Evolutionary conservation across 1,140 invertebrate species (phyloP).

Genomic region (Drosophila tropicalis): DNA sequence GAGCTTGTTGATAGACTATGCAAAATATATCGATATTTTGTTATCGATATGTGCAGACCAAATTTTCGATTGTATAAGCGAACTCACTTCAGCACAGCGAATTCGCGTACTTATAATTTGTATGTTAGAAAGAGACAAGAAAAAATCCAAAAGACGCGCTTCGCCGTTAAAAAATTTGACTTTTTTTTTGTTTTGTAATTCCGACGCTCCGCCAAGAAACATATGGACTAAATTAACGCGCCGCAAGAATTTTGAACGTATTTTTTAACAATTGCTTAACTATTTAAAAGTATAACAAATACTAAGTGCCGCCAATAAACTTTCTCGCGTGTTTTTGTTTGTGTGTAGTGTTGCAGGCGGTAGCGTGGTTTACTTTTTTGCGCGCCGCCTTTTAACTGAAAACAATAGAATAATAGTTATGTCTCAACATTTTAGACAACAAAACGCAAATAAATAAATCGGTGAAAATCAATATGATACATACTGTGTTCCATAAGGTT

Average conservation of each 20-base stretch:
- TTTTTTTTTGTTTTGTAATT: slow-evolving; percentile 52
- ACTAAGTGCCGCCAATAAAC: slow-evolving; percentile 25
- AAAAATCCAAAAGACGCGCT: slow-evolving; percentile 44
- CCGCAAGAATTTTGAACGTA: slow-evolving; percentile 21
- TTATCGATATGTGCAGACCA: too few relatives aligned
- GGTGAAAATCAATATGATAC: not conserved
- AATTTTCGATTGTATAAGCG: too few relatives aligned
- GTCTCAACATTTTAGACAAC: slow-evolving; percentile 23
- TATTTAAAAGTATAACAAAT: slow-evolving; percentile 22
- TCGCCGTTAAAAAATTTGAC: slow-evolving; percentile 67
- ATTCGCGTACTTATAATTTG: too few relatives aligned
- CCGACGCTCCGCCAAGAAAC: slow-evolving; percentile 58
- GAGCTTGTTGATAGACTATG: too few relatives aligned
- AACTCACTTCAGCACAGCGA: too few relatives aligned
- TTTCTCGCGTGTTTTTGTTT: slow-evolving; percentile 14
- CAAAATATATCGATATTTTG: not conserved
- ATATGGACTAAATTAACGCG: slow-evolving; percentile 18
- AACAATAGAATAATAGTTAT: slow-evolving; percentile 19
- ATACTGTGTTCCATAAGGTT: not conserved
- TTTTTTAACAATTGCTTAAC: slow-evolving; percentile 36
- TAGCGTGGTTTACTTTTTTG: slow-evolving; percentile 38
- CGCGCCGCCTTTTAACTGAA: slow-evolving; percentile 72
- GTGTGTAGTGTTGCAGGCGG: slow-evolving; percentile 16
- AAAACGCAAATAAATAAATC: slow-evolving; percentile 46
- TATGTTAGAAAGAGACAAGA: not conserved